phyloP scores from a whole-genome alignment of 2,113 vertebrate genomes.

The Otis tarda region DNA sequence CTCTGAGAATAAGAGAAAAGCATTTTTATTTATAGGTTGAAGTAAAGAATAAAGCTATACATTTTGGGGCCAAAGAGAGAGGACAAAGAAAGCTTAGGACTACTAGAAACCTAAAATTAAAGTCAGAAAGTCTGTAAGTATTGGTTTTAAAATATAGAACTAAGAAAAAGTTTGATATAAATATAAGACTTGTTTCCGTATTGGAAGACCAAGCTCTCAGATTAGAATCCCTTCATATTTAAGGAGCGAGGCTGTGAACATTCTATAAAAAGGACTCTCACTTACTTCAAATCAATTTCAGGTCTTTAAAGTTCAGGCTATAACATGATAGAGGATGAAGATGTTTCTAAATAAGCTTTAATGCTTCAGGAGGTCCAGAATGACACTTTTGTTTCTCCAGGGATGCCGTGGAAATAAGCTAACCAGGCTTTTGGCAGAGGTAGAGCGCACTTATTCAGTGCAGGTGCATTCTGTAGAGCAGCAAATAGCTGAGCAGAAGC shows the following conservation, averaged over 20 bases:
- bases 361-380: not conserved
- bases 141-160: conserved; percentile 4
- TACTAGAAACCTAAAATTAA: conserved; percentile 24
- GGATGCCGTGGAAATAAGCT: not conserved
- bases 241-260: not conserved
- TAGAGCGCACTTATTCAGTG: no score
- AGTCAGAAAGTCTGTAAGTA: not conserved
- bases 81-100: not conserved
- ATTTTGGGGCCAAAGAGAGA: not conserved
- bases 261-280: not conserved
- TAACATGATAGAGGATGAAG: not conserved
- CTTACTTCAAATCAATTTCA: not conserved
- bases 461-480: not conserved
- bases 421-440: not conserved
- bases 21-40: not conserved
- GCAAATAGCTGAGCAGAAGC: not conserved
- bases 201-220: not conserved
- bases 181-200: not conserved
- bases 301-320: not conserved
- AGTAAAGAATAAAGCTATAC: not conserved
- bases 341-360: not conserved
- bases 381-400: not conserved
- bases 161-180: not conserved
- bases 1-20: not conserved
- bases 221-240: not conserved